These are phyloP conservation scores for Diglossa brunneiventris DNA, from an alignment of 2,113 vertebrate species.

Conservation along the genomic window DNA sequence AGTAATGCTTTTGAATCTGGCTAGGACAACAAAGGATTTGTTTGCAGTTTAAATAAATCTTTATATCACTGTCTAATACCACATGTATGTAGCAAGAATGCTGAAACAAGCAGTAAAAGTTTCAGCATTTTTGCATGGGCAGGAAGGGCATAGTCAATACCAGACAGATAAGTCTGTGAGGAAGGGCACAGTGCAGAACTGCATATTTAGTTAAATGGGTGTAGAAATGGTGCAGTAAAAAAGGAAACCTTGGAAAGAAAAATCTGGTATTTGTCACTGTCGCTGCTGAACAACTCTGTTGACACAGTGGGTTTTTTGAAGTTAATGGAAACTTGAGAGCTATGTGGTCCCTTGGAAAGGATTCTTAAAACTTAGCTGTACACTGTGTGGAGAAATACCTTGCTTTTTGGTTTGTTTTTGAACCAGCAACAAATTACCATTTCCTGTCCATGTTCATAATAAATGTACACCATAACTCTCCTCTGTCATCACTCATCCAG, in stretches of 20 bases:
- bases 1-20: not conserved
- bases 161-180: not conserved
- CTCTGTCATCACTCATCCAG: not conserved
- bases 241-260: not conserved
- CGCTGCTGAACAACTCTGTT: not conserved
- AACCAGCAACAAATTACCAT: not conserved
- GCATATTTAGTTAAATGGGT: not conserved
- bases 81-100: not conserved
- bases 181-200: not conserved
- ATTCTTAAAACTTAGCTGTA: not conserved
- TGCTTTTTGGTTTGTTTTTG: not conserved
- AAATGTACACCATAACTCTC: not conserved
- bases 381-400: not conserved
- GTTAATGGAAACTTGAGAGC: not conserved
- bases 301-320: not conserved
- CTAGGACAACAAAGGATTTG: not conserved
- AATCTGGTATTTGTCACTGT: not conserved
- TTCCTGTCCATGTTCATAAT: constrained; percentile 17
- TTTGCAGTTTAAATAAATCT: not conserved
- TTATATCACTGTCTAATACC: not conserved
- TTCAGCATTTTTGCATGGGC: not conserved
- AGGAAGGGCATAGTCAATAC: not conserved
- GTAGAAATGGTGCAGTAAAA: not conserved
- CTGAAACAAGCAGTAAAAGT: not conserved
- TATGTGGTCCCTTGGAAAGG: not conserved